These are phyloP conservation scores for Anas platyrhynchos DNA, from an alignment of 2,113 vertebrate genomes.

Conservation along the genomic window DNA sequence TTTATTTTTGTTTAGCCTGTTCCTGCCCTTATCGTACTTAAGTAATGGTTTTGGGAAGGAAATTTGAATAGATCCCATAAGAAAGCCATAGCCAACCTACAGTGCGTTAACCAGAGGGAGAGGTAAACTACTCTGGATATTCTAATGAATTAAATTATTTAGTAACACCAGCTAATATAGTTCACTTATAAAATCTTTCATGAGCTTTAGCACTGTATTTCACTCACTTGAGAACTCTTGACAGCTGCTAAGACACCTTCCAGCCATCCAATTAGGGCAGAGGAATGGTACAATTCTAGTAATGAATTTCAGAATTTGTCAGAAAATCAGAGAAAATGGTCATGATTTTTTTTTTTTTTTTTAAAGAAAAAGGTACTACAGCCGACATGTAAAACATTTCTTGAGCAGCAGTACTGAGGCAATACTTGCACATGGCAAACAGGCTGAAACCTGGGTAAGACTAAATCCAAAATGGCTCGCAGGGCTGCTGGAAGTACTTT, in stretches of 20 bases:
- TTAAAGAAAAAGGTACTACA: background rate
- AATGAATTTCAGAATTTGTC: constrained; percentile 23
- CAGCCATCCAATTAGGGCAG: constrained; percentile 14
- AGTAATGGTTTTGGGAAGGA: background rate
- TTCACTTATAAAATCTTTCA: background rate
- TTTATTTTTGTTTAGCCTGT: background rate
- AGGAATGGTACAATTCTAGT: background rate
- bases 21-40: background rate
- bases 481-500: background rate
- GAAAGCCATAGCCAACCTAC: background rate
- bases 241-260: constrained; percentile 22
- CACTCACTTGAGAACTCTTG: constrained; percentile 28
- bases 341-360: background rate
- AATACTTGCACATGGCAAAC: background rate
- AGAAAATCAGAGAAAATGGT: constrained; percentile 3
- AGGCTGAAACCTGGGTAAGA: background rate
- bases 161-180: background rate
- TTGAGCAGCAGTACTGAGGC: background rate
- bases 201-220: constrained; percentile 2
- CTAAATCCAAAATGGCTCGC: background rate
- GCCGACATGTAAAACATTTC: background rate
- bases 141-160: background rate
- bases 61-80: background rate
- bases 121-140: background rate
- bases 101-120: background rate